phyloP scores from a whole-genome alignment of 2,113 vertebrate species.

The Hydrolagus affinis region DNA sequence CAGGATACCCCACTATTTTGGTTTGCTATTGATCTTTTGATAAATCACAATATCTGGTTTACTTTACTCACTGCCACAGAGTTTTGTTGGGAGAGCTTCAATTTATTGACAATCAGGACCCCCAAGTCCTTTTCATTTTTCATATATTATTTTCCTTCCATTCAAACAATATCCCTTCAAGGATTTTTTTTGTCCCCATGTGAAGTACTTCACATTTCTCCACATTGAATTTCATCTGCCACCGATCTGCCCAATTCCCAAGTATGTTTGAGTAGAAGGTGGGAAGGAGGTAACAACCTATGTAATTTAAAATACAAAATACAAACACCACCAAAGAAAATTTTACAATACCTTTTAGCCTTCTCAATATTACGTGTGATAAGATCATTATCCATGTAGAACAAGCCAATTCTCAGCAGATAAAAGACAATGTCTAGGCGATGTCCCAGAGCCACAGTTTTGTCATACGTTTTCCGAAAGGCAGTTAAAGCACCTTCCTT shows the following conservation, averaged over 20 bases:
- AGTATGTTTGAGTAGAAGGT: not conserved
- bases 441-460: conserved; percentile 90
- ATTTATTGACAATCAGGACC: too few relatives aligned
- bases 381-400: conserved; percentile 97
- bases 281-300: not conserved
- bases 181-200: too few relatives aligned
- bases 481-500: conserved; percentile 87
- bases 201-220: too few relatives aligned
- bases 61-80: too few relatives aligned
- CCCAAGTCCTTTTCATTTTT: too few relatives aligned
- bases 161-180: too few relatives aligned
- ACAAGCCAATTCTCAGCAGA: conserved; percentile 86
- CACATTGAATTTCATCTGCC: not conserved
- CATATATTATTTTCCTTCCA: too few relatives aligned
- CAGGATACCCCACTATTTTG: too few relatives aligned
- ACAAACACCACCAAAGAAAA: not conserved
- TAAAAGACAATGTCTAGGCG: conserved; percentile 96
- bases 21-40: too few relatives aligned
- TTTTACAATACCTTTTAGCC: conserved; percentile 74
- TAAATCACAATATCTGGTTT: not conserved
- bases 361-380: conserved; percentile 96
- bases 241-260: not conserved
- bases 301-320: not conserved
- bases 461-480: conserved; percentile 93
- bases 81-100: too few relatives aligned